Evolutionary conservation across 2,888 invertebrate genomes (phyloP).

Genomic region (Chrysopilus asiliformis): DNA sequence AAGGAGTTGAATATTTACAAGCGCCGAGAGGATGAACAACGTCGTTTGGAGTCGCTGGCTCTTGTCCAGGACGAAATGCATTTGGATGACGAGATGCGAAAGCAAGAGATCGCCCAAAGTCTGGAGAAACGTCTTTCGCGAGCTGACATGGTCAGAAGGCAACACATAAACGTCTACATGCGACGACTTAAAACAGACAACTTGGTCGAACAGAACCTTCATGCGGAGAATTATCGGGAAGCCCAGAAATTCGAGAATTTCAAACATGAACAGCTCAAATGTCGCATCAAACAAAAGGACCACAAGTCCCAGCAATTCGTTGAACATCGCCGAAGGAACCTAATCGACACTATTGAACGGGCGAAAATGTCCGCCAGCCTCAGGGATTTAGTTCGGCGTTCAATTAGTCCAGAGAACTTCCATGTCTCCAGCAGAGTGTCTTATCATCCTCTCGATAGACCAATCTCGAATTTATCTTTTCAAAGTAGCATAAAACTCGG

Average conservation of each 20-base stretch:
- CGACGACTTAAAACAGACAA: conserved; percentile 31
- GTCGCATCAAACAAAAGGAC: conserved; percentile 27
- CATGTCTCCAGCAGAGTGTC: conserved; percentile 2
- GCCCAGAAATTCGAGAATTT: conserved; percentile 24
- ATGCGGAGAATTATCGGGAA: conserved; percentile 32
- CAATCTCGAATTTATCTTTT: conserved; percentile 9
- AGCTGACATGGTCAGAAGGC: conserved; percentile 27
- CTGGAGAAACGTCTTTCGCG: conserved; percentile 27
- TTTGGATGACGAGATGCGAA: conserved; percentile 27
- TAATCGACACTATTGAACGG: conserved; percentile 26
- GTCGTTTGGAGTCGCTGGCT: conserved; percentile 27
- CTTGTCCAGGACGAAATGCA: conserved; percentile 29
- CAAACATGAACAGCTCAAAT: conserved; percentile 25
- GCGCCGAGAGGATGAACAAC: conserved; percentile 27
- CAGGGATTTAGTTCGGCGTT: conserved; percentile 30
- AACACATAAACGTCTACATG: conserved; percentile 26
- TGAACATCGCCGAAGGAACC: conserved; percentile 24
- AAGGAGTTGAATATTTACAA: conserved; percentile 25
- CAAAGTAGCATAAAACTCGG: conserved; percentile 8
- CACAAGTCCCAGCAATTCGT: conserved; percentile 27
- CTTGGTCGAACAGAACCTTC: conserved; percentile 29
- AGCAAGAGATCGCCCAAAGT: conserved; percentile 27
- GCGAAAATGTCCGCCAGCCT: conserved; percentile 33
- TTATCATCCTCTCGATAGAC: conserved; percentile 6
- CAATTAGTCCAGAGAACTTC: conserved; percentile 28